A percentile compares a stretch with the other conserved stretches of the same genome.
These are phyloP conservation scores for Clupea harengus DNA, from an alignment of 2,113 vertebrate species.

Conservation along the genomic window DNA sequence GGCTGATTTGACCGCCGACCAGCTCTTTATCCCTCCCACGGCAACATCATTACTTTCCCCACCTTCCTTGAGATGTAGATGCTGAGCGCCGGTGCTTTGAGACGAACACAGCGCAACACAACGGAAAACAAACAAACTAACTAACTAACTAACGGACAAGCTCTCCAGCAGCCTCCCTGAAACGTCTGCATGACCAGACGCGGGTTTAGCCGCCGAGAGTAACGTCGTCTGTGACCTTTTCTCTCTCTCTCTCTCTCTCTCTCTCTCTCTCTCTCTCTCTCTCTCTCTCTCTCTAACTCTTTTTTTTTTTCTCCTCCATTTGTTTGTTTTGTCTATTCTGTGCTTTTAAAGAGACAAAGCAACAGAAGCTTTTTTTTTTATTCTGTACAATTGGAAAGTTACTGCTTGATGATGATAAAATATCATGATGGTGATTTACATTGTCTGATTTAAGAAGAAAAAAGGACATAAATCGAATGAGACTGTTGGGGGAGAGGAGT, in stretches of 20 bases:
- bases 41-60: neutral
- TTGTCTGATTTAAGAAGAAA: neutral
- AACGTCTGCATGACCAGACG: conserved; percentile 37
- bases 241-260: conserved; percentile 18
- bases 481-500: neutral
- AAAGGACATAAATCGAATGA: neutral
- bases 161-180: neutral
- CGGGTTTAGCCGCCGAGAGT: conserved; percentile 20
- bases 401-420: conserved; percentile 36
- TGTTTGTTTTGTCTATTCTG: conserved; percentile 24
- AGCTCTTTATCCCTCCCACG: neutral
- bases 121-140: neutral
- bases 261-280: conserved; percentile 34
- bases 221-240: conserved; percentile 25
- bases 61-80: conserved; percentile 25
- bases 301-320: conserved; percentile 40
- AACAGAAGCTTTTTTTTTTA: conserved; percentile 41
- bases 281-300: conserved; percentile 39
- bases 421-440: neutral
- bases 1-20: neutral
- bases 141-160: neutral
- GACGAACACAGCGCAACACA: conserved; percentile 19
- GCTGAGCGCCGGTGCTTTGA: conserved; percentile 64
- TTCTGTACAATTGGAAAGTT: conserved; percentile 38
- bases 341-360: conserved; percentile 25